Evolutionary conservation across 1,140 invertebrate genomes (phyloP), one percentile per base, ranked within the genome.

Genomic region (Himalopsyche phryganea): DNA sequence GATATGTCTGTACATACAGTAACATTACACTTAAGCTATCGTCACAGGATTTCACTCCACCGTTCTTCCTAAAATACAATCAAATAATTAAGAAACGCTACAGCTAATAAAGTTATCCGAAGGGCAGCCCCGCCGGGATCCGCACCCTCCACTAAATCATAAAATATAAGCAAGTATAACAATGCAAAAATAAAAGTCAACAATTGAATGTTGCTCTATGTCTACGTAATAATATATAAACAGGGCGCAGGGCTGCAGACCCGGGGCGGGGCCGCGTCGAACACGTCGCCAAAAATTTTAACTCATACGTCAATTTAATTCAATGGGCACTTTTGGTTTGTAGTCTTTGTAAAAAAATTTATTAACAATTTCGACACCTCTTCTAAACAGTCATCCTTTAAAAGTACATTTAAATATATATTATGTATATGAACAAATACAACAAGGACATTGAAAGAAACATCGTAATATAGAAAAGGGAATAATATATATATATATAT

Each of bases 321-420:
- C 75, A 78, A 76, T 77, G 75, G 76, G 76, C 76, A 78, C 76
- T 78, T 78, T 77, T 76, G 76, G 76, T 78, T 78, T 75, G 71
- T 76, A 74, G 73, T 73, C 72, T 77, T 51, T 60, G 46, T 49
- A 53, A 10, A 40, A 52, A 20, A 19, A 15, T 48, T 55, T 53
- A 49, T 45, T 51, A 46, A 61, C 28, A 59, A 47, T 47, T 54
- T 61, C 49, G 50, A 53, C 28, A 23, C 40, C 35, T 61, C 35
- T n/a, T 50, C 48, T 57, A 62, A 62, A 62, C 55, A 58, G 60
- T 63, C 55, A 50, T 56, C 40, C 13, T 50, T 63, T 63, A 38
- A 58, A 63, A 10, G 41, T 59, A 59, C 51, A 55, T 63, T 58
- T 46, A 50, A 23, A 59, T 45, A 63, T 20, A 32, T 49, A 40